phyloP scores from a whole-genome alignment of 2,888 invertebrate species.

The Diarsia rubi region DNA sequence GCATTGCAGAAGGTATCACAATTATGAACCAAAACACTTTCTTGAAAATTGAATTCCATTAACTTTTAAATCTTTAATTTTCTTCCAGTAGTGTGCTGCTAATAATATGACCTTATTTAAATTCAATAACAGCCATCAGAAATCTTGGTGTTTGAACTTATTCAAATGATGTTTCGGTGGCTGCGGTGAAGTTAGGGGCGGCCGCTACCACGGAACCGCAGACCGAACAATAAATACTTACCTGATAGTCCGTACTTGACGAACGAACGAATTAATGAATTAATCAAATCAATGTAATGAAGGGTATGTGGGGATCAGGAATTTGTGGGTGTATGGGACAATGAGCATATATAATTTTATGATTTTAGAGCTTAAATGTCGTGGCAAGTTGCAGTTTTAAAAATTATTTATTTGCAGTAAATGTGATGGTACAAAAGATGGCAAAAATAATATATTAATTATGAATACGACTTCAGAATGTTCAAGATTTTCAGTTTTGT shows the following conservation, averaged over 20 bases:
- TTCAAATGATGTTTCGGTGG: slow-evolving; percentile 51
- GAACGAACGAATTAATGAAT: slow-evolving; percentile 40
- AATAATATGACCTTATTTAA: background rate
- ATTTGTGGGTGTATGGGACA: background rate
- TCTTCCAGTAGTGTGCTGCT: too few species aligned
- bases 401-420: too few species aligned
- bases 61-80: background rate
- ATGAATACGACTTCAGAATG: background rate
- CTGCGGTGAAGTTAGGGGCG: slow-evolving; percentile 65
- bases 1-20: background rate
- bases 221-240: slow-evolving; percentile 68
- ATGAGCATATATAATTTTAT: background rate
- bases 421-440: too few species aligned
- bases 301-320: background rate
- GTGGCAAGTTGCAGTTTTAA: background rate
- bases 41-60: background rate
- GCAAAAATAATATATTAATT: too few species aligned
- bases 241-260: slow-evolving; percentile 48
- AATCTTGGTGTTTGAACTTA: slow-evolving; percentile 55
- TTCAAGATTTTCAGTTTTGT: background rate
- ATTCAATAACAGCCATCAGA: slow-evolving; percentile 15
- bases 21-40: background rate
- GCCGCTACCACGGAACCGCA: slow-evolving; percentile 60
- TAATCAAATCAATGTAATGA: slow-evolving; percentile 40
- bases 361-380: background rate